Evolutionary conservation across 2,797 vertebrate species (phyloP), one percentile per base, ranked within the genome.

Genomic region (Myotis planiceps): DNA sequence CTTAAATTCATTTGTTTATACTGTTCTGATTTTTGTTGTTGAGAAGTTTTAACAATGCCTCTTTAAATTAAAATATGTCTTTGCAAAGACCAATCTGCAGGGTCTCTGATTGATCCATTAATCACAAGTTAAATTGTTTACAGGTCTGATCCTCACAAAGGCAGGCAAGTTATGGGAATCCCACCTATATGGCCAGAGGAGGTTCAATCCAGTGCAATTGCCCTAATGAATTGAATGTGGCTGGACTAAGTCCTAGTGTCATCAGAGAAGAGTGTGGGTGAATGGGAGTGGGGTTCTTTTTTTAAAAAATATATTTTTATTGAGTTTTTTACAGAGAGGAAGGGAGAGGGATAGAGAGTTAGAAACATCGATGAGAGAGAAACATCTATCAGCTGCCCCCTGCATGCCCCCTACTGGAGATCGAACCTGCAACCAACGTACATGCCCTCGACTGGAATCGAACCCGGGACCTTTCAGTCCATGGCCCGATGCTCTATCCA

Each of bases 1-100:
- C 76, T 90, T 63, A 88, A 92, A 71, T 82, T 74, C 25, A 23
- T 65, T 94, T 74, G n/a, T 74, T 39, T 63, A 27, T 65, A 63
- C 15, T 49, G 1, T 39, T 74, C 16, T 95, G 13, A 69, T 37
- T 66, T 84, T 75, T 74, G 15, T 23, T 34, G 25, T 68, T 76
- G 39, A 81, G 2, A 37, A 79, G n/a, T 76, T 84, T 92, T 76
- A 78, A 81, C 12, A 39, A 71, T 47, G 21, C 0, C 5, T 79
- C 6, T 79, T 88, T 90, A 94, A 69, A 16, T 27, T 68, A 47
- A 81, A 79, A 42, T n/a, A 49, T 1, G 6, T 0, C 47, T 94
- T 32, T 60, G 9, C 3, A 42, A 9, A 84, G 23, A 79, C 55
- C 63, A 29, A 76, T 2, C 4, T 58, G 7, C 1, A 72, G 37